Base-by-base conservation (phyloP, 2,888 invertebrate genomes). In the Dendrolimus houi region DNA sequence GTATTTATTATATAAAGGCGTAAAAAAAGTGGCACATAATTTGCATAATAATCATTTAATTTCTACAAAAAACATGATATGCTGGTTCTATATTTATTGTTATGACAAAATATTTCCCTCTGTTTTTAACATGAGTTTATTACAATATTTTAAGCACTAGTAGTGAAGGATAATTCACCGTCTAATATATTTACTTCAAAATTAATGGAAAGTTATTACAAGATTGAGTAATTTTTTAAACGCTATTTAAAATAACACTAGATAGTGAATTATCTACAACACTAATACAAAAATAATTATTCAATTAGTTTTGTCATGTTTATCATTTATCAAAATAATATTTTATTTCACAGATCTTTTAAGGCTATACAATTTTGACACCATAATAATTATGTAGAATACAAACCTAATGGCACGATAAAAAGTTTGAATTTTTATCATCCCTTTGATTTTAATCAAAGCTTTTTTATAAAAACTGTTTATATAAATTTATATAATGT, bases 31-130 rank as follows among this genome's bases (percentile, higher is more conserved):
- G 29, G 9, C 42, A 53, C 54, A n/a, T 41, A 67, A 70, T 71
- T 77, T 74, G 71, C 71, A 70, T 73, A 70, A 29, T 81, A 83
- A 79, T 72, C 70, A 78, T 74, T 81, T 84, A 79, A 83, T 83
- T 77, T 81, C 82, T 85, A 87, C 70, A 85, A 87, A 29, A 29
- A 87, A 86, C 85, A 80, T 87, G 88, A 88, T 88, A 88, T 88
- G 87, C 83, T 70, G 74, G 69, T 67, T 74, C 73, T 81, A 75
- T 75, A 59, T 55, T 60, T 62, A 71, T 67, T 71, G 71, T 71
- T 72, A 68, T 77, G 77, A 79, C 83, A 83, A 85, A 79, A 84
- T 80, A 85, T 79, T 66, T 56, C 55, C 52, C 64, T 75, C 62
- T 71, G 69, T 68, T 68, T 65, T 62, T 52, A 68, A 66, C 64